Percentiles rank a stretch among this genome's conserved stretches.
phyloP scores from a whole-genome alignment of 2,113 vertebrate genomes.

The Corythaixoides concolor region DNA sequence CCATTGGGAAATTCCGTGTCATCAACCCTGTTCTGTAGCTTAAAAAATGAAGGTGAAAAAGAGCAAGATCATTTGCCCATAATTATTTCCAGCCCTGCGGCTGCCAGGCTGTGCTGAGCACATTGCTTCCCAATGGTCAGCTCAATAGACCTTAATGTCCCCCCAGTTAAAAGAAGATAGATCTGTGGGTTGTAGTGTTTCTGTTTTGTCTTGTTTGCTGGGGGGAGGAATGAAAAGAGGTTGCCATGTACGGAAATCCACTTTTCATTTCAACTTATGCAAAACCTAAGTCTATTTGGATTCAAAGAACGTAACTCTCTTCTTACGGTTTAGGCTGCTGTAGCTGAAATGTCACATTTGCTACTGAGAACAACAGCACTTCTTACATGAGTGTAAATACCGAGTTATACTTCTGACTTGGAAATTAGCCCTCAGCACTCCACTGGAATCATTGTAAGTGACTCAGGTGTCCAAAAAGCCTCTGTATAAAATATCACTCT shows the following conservation, averaged over 20 bases:
- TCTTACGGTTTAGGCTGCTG: background rate
- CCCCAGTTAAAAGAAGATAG: background rate
- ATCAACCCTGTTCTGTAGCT: background rate
- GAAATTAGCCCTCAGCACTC: background rate
- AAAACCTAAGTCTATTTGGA: background rate
- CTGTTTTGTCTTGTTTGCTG: background rate
- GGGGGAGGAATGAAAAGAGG: background rate
- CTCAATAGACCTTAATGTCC: rapidly evolving
- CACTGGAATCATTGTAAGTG: background rate
- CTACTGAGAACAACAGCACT: background rate
- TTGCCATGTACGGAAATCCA: background rate
- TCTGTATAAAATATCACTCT: background rate
- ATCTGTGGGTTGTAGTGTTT: background rate
- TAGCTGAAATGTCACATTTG: background rate
- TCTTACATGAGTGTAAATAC: background rate
- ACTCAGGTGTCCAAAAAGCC: background rate
- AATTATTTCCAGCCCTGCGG: background rate
- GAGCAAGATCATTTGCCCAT: background rate
- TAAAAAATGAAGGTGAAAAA: background rate
- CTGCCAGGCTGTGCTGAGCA: background rate
- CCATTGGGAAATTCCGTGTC: background rate
- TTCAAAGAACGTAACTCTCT: background rate
- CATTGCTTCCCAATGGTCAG: background rate
- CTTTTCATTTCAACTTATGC: background rate
- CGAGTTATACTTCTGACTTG: background rate